Evolutionary conservation across 2,888 invertebrate genomes (phyloP).

Genomic region (Ceriagrion tenellum): DNA sequence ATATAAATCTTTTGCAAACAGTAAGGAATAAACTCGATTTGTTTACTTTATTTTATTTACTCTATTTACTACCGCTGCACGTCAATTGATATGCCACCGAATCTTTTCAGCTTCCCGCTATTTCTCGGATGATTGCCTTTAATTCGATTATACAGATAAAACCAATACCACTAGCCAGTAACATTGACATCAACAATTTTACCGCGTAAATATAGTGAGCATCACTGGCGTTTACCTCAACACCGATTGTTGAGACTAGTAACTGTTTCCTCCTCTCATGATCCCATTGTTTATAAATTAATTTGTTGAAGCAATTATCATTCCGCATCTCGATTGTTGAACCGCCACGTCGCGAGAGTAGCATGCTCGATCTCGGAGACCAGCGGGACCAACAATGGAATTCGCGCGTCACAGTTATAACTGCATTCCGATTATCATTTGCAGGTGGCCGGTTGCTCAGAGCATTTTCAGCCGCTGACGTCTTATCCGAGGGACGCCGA

Average conservation of each 20-base stretch:
- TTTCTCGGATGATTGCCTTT: no score
- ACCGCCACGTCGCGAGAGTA: background rate
- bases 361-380: background rate
- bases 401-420: background rate
- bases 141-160: no score
- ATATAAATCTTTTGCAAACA: no score
- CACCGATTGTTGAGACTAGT: background rate
- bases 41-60: no score
- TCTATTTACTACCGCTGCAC: no score
- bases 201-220: no score
- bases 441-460: slow-evolving; percentile 31
- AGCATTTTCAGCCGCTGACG: background rate
- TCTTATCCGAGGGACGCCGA: background rate
- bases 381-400: background rate
- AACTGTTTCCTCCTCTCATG: background rate
- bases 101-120: no score
- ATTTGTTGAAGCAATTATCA: background rate
- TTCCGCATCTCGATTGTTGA: slow-evolving; percentile 1
- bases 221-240: background rate
- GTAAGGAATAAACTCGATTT: no score
- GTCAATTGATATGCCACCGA: no score
- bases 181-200: no score
- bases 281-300: background rate
- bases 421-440: background rate
- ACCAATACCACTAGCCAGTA: no score